Percentiles rank a stretch among this genome's conserved stretches.
Evolutionary conservation across 2,888 invertebrate genomes (phyloP).

Genomic region (Hymenopus coronatus): DNA sequence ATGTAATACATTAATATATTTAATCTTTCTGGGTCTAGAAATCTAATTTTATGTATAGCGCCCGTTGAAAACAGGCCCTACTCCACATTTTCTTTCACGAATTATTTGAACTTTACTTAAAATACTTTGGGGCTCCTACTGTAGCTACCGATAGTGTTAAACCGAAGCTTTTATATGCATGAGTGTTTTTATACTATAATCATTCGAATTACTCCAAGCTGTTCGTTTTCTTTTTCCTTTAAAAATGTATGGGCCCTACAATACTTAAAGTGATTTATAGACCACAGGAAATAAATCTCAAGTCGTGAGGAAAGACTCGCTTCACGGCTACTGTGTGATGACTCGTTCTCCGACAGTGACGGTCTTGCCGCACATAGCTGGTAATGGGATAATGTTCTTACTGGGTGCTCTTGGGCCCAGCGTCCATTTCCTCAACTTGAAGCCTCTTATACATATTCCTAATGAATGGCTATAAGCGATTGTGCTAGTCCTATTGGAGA

Average conservation of each 20-base stretch:
- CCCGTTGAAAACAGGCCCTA: too few species aligned
- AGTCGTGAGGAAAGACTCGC: background rate
- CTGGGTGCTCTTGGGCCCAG: background rate
- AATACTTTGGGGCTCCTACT: too few species aligned
- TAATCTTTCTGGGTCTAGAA: too few species aligned
- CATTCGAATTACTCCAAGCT: background rate
- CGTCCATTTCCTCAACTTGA: too few species aligned
- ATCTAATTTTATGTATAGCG: too few species aligned
- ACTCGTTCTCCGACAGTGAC: background rate
- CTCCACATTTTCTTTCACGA: too few species aligned
- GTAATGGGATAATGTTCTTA: background rate
- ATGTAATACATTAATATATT: too few species aligned
- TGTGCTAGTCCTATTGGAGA: too few species aligned
- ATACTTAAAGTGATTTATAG: background rate
- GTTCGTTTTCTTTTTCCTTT: background rate
- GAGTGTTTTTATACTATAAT: background rate
- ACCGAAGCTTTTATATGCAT: background rate
- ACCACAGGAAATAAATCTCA: background rate
- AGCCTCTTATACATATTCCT: too few species aligned
- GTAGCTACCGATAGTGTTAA: too few species aligned
- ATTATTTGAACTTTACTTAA: too few species aligned
- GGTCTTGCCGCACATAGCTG: background rate
- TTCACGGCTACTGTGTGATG: background rate
- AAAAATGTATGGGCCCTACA: background rate
- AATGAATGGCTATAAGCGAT: too few species aligned